phyloP scores from a whole-genome alignment of 2,888 invertebrate species.

The Drosophila kuntzei region DNA sequence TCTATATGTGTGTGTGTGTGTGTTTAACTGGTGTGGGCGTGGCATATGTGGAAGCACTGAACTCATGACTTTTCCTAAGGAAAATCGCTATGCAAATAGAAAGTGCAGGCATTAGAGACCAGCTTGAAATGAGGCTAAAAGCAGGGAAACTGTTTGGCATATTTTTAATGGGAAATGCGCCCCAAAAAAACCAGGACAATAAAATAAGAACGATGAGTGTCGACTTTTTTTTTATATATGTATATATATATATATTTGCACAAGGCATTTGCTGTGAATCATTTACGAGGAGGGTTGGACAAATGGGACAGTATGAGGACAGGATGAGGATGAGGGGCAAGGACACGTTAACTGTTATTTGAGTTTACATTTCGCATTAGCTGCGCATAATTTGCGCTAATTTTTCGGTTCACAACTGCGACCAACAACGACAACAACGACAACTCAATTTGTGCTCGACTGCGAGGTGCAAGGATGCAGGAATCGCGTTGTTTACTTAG shows the following conservation, averaged over 20 bases:
- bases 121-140: not conserved
- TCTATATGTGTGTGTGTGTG: slow-evolving; percentile 12
- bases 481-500: slow-evolving; percentile 49
- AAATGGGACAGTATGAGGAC: not conserved
- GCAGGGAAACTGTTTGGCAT: slow-evolving; percentile 29
- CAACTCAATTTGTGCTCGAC: slow-evolving; percentile 64
- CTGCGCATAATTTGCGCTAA: slow-evolving; percentile 80
- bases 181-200: slow-evolving; percentile 2
- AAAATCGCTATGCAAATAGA: slow-evolving; percentile 60
- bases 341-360: slow-evolving; percentile 44
- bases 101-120: slow-evolving; percentile 1
- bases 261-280: slow-evolving; percentile 46
- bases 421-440: slow-evolving; percentile 31
- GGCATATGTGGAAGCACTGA: slow-evolving; percentile 31
- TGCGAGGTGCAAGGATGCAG: slow-evolving; percentile 11
- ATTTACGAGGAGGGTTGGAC: slow-evolving; percentile 8
- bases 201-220: slow-evolving; percentile 42
- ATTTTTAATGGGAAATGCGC: slow-evolving; percentile 53
- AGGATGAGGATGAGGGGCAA: slow-evolving; percentile 5
- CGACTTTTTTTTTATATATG: slow-evolving; percentile 39
- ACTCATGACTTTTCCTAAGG: slow-evolving; percentile 49
- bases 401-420: slow-evolving; percentile 56
- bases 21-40: slow-evolving; percentile 32
- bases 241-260: too few species aligned
- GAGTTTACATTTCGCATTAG: slow-evolving; percentile 74